Percentiles rank a stretch among this genome's conserved stretches.
phyloP scores from a whole-genome alignment of 2,888 invertebrate species.

The Cheilosia vernalis region DNA sequence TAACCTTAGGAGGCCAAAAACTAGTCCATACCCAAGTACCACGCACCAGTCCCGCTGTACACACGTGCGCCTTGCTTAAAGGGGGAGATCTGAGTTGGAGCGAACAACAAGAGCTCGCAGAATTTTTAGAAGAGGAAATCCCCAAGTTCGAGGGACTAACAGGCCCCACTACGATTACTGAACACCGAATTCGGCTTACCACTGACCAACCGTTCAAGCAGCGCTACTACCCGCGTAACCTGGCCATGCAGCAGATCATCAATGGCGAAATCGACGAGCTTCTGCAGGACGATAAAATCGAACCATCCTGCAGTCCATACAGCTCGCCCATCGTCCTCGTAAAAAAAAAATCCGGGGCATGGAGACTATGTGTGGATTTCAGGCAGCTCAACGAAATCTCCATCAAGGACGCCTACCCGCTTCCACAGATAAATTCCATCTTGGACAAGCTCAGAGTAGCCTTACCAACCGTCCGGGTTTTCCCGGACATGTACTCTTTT shows the following conservation, averaged over 20 bases:
- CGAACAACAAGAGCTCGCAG: neutral
- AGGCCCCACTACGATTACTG: neutral
- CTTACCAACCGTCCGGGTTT: too few species aligned
- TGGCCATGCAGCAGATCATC: neutral
- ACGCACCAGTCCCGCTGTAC: neutral
- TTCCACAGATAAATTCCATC: neutral
- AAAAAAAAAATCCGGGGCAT: neutral
- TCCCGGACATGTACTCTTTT: too few species aligned
- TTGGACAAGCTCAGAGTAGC: too few species aligned
- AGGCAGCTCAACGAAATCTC: neutral
- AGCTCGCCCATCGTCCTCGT: neutral
- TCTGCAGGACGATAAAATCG: neutral
- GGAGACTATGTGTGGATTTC: neutral
- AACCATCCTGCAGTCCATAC: neutral
- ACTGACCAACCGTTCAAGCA: neutral
- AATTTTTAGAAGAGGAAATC: neutral
- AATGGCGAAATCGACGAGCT: neutral
- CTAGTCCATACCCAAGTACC: too few species aligned
- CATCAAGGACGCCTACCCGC: neutral
- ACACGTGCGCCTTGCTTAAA: neutral
- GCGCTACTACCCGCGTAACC: too few species aligned
- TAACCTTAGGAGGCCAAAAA: too few species aligned
- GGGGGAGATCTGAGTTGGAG: too few species aligned
- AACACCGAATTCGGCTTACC: neutral
- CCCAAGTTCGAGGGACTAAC: neutral